A percentile compares a stretch with the other conserved stretches of the same genome.
Evolutionary conservation across 1,140 invertebrate species (phyloP).

Genomic region (Laupala kohalensis): DNA sequence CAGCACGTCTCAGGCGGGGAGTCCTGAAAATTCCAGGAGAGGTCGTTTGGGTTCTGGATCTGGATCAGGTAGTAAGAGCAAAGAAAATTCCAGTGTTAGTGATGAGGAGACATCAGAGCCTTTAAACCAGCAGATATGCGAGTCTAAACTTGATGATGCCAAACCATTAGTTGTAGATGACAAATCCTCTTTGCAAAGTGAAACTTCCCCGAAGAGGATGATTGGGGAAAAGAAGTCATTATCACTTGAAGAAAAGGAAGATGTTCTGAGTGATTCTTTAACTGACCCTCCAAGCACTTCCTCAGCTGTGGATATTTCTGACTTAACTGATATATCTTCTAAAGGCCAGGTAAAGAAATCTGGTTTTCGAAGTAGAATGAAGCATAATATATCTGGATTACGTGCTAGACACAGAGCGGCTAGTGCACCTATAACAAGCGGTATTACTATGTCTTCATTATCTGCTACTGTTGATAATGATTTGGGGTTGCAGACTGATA

Average conservation of each 20-base stretch:
- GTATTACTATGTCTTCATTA: neutral
- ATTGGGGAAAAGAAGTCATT: neutral
- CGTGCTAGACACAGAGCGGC: neutral
- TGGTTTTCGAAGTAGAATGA: neutral
- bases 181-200: neutral
- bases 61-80: constrained; percentile 22
- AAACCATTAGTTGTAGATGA: neutral
- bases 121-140: neutral
- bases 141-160: neutral
- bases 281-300: neutral
- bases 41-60: constrained; percentile 18
- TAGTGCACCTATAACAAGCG: neutral
- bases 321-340: neutral
- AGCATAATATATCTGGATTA: neutral
- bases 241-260: neutral
- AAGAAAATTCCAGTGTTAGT: constrained; percentile 40
- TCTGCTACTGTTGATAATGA: neutral
- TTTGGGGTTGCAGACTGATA: constrained; percentile 18
- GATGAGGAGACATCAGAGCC: constrained; percentile 34
- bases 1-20: neutral
- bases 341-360: neutral
- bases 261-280: neutral
- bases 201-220: neutral
- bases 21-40: constrained; percentile 28
- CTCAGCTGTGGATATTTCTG: neutral